Evolutionary conservation across 2,888 invertebrate genomes (phyloP).

Genomic region (Caenorhabditis virilis): DNA sequence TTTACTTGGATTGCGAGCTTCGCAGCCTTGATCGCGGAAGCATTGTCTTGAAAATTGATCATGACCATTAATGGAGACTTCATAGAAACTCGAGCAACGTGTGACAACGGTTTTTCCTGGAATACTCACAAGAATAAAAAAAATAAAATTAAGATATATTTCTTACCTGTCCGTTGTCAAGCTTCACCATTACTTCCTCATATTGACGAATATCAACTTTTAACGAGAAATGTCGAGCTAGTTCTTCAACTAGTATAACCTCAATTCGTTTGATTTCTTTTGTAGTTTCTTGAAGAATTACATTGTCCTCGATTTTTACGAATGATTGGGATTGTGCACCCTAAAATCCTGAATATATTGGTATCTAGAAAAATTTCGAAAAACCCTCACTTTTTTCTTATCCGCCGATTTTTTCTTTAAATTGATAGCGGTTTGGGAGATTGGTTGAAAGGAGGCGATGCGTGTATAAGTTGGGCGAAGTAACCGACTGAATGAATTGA

Average conservation of each 20-base stretch:
- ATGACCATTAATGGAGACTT: constrained; percentile 58
- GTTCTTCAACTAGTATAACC: constrained; percentile 27
- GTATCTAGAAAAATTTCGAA: neutral
- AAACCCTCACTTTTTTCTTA: constrained; percentile 26
- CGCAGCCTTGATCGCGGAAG: constrained; percentile 56
- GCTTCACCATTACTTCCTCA: constrained; percentile 56
- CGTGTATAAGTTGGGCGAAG: too few species aligned
- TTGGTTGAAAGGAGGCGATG: neutral
- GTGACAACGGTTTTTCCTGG: constrained; percentile 53
- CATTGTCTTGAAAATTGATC: constrained; percentile 63
- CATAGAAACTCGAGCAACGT: constrained; percentile 52
- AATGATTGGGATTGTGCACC: constrained; percentile 5
- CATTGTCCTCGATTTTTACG: constrained; percentile 27
- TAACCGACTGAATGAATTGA: neutral
- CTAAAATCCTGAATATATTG: constrained; percentile 6
- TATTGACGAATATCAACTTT: constrained; percentile 58
- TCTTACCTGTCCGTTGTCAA: constrained; percentile 58
- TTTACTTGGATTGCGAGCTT: constrained; percentile 53
- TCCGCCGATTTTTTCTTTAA: constrained; percentile 23
- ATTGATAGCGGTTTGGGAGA: neutral
- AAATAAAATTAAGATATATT: too few species aligned
- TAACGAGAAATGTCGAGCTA: constrained; percentile 43
- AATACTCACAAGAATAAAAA: too few species aligned
- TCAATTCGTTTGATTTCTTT: constrained; percentile 49
- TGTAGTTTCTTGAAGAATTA: constrained; percentile 31